Percentiles rank a stretch among this genome's conserved stretches.
Evolutionary conservation across 2,888 invertebrate species (phyloP).

Genomic region (Pollenia amentaria): DNA sequence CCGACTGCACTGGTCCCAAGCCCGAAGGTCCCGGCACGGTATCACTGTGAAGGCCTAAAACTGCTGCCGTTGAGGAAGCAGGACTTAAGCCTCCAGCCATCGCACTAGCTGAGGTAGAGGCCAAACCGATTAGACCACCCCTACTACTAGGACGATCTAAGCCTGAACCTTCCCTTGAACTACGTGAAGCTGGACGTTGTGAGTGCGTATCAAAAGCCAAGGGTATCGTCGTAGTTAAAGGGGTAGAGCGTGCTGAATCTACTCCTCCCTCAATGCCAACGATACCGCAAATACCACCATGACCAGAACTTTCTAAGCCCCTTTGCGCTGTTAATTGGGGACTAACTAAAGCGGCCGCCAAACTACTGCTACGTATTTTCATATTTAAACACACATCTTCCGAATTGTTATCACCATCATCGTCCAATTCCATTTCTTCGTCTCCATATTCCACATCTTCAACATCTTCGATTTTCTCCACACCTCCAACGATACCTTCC

Average conservation of each 20-base stretch:
- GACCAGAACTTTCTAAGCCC: constrained; percentile 74
- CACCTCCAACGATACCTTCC: constrained; percentile 46
- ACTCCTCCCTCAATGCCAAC: constrained; percentile 74
- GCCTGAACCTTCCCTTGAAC: constrained; percentile 77
- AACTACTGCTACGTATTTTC: constrained; percentile 85
- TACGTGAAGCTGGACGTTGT: constrained; percentile 80
- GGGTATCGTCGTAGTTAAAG: constrained; percentile 75
- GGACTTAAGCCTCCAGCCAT: constrained; percentile 79
- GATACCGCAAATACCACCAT: constrained; percentile 64
- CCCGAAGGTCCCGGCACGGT: constrained; percentile 90
- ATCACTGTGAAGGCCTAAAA: constrained; percentile 75
- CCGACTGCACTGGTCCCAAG: constrained; percentile 94
- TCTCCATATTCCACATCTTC: constrained; percentile 81
- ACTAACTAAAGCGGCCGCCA: constrained; percentile 75
- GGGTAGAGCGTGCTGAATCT: constrained; percentile 82
- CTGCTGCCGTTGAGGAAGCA: constrained; percentile 77
- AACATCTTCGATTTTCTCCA: constrained; percentile 78
- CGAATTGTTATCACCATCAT: constrained; percentile 86
- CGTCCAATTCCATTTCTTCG: constrained; percentile 85
- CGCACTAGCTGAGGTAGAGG: constrained; percentile 78
- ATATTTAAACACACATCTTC: constrained; percentile 88
- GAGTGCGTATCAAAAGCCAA: constrained; percentile 72
- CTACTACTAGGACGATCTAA: constrained; percentile 78
- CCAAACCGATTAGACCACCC: constrained; percentile 73
- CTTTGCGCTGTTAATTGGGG: constrained; percentile 75